Evolutionary conservation across 1,140 invertebrate genomes (phyloP), one percentile per base, ranked within the genome.

Genomic region (Mya arenaria): DNA sequence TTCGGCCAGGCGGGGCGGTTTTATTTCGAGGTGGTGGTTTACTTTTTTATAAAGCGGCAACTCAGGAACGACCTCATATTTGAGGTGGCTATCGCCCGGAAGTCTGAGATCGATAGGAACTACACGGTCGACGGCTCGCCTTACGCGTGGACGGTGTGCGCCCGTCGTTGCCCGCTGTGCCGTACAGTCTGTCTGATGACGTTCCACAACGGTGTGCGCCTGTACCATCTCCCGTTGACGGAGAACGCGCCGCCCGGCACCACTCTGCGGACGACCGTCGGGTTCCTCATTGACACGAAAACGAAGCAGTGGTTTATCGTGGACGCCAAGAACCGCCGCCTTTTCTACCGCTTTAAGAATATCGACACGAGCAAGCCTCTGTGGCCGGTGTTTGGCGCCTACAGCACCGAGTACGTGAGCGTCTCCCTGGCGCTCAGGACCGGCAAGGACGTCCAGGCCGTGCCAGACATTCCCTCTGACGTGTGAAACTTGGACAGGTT

Each of bases 1-100:
- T 82, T 82, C 44, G 55, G 41, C 62, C 71, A 74, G 34, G 32
- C 34, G 30, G 79, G 79, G 5, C 41, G 79, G 63, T 82, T 82
- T 69, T 82, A 82, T 30, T 82, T 82, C 34, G 79, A 82, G 48
- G 69, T 82, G 23, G 62, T 74, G n/a, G 79, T 74, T 19, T 66
- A 82, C 17, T 82, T 82, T 25, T 82, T 82, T 39, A 82, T 82
- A 4, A 82, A 82, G 41, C 79, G 79, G 5, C 79, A 82, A 41
- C 60, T 82, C n/a, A 68, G 79, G 13, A 73, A 82, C 39, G 79
- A 82, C 30, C 69, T 82, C 34, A 82, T 82, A 13, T 82, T 82
- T 25, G 79, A 82, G 52, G 62, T 82, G 0, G 79, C 69, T 6
- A 63, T 82, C 1, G 39, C 79, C 36, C 68, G 79, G n/a, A 82